Base-by-base conservation (phyloP, 2,888 invertebrate genomes). In the Chrysolina americana region DNA sequence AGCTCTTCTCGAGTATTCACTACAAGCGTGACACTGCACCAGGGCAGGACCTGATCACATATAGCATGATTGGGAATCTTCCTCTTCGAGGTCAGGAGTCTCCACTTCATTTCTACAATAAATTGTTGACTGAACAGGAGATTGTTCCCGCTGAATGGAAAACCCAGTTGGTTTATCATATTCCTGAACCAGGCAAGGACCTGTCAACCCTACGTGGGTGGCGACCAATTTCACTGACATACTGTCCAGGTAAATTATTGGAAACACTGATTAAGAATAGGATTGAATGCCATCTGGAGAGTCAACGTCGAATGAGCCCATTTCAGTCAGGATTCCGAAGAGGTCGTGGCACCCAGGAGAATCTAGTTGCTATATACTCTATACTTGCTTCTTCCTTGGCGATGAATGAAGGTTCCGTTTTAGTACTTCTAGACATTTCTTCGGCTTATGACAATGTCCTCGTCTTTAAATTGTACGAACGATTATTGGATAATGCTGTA, bases 361-460 rank as follows among this genome's bases (percentile, higher is more conserved):
- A 50, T 28, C 50, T 66, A 4, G 48, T 23, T 36, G 50, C 50
- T 21, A 4, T 66, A 2, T 66, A 66, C 28, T 66, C 48, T n/a
- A 48, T 28, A 48, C 13, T 48, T 23, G 28, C n/a, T 2, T 36
- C 48, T 15, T 10, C 17, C 1, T 10, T 50, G 17, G 66, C 28
- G 13, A 28, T 66, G 36, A 41, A 66, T 10, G 66, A 66, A 50
- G 8, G n/a, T 17, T 48, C 50, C 1, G 48, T 50, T n/a, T 28
- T 66, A 50, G 28, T 36, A 28, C 9, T 50, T 13, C 28, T 66
- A 41, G 50, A 66, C 19, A 36, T 66, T 19, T 17, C 66, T 23
- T 48, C 64, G 4, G 66, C 50, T 21, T 66, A 66, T 50, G 65
- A 50, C 13, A 66, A 66, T 28, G 66, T 66, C 48, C 17, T 50